phyloP scores from a whole-genome alignment of 2,888 invertebrate genomes.

The Diadromus collaris region DNA sequence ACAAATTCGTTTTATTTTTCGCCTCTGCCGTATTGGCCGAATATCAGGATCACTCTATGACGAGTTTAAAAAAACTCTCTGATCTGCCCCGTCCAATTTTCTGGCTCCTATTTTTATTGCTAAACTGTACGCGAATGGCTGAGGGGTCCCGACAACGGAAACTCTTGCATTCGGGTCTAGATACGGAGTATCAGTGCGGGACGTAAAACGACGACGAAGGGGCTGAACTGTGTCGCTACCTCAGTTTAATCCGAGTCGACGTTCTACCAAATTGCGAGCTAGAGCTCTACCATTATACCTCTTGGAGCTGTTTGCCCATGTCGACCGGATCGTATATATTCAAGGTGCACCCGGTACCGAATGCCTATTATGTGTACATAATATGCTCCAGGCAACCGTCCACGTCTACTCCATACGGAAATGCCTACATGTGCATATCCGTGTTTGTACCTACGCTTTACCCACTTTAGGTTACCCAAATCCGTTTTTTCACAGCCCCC shows the following conservation, averaged over 20 bases:
- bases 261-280: slow-evolving; percentile 47
- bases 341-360: not conserved
- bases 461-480: not conserved
- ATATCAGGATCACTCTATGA: not conserved
- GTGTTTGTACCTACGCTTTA: not conserved
- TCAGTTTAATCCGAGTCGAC: slow-evolving; percentile 52
- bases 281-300: slow-evolving; percentile 24
- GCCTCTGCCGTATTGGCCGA: not conserved
- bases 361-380: not conserved
- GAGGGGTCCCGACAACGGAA: slow-evolving; percentile 15
- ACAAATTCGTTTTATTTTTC: not conserved
- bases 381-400: not conserved
- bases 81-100: slow-evolving; percentile 6
- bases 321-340: slow-evolving; percentile 8
- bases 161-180: slow-evolving; percentile 5
- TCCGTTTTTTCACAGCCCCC: not conserved
- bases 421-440: not conserved
- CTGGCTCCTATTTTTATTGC: slow-evolving; percentile 12
- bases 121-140: slow-evolving; percentile 1
- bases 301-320: slow-evolving; percentile 24
- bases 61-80: not conserved
- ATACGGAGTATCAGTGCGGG: slow-evolving; percentile 11
- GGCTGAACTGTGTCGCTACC: slow-evolving; percentile 9
- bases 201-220: slow-evolving; percentile 36
- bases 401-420: not conserved